Evolutionary conservation across 2,113 vertebrate genomes (phyloP), one percentile per base, ranked within the genome.

Genomic region (Sylvia atricapilla): DNA sequence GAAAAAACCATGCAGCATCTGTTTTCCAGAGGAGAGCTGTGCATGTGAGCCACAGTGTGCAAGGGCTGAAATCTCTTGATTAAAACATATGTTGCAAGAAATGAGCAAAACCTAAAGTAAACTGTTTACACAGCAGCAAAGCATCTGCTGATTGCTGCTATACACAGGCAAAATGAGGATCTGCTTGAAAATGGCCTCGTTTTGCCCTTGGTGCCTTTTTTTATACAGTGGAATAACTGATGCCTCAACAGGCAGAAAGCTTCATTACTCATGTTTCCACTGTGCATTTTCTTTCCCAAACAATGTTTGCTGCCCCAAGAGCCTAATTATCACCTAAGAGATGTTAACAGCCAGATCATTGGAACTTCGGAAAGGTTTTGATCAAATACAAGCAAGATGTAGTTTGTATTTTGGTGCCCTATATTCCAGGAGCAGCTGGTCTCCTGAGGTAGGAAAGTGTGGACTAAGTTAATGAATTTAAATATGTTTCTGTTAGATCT

Each of bases 301-400:
- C 95, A 97, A 90, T 90, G 90, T 93, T 81, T 87, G 67, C 87
- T 96, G 89, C 87, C 94, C 92, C 95, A 85, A 84, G 94, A 97
- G 95, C 89, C 95, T 97, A 96, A 97, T 97, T 97, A 97, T 94
- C 93, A 96, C 94, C 89, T 96, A 94, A 96, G 96, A 97, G 94
- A 96, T 93, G 95, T 96, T 97, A 97, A 97, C 93, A 95, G 91
- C 87, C 93, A 70, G 86, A 95, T 97, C 92, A 94, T 39, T 95
- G 96, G 64, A 95, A 70, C 90, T 96, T 95, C 4, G 82, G 63
- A 93, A 94, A 95, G 95, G 85, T 96, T 97, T 94, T 94, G 94
- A 95, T 97, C 96, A 97, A 96, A 94, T 82, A 73, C 62, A 58
- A 96, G 87, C 82, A 96, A 94, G 92, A 95, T 91, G 93, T 95